Conservation (phyloP, 2,797 vertebrate species). For the Hippoglossus hippoglossus region DNA sequence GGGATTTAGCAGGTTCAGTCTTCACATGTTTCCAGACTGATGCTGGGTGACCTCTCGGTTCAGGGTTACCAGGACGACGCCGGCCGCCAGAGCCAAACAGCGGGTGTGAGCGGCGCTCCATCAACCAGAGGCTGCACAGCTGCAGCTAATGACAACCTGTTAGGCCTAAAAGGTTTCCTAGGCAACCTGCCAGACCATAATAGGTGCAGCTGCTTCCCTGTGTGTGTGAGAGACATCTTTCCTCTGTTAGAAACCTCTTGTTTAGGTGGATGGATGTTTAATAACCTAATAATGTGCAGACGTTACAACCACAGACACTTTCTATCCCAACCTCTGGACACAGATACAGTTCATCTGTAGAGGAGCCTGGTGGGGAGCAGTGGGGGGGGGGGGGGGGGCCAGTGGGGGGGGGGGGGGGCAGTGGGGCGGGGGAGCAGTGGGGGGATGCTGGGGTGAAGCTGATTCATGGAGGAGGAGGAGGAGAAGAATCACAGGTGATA, state of each 20-base stretch:
- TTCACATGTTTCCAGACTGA: slow-evolving; percentile 75
- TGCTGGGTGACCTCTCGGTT: slow-evolving; percentile 8
- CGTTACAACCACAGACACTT: no score
- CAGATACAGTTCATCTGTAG: no score
- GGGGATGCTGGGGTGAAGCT: no score
- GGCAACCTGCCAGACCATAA: slow-evolving; percentile 75
- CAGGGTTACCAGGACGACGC: neutral
- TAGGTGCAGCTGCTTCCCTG: slow-evolving; percentile 64
- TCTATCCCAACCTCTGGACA: no score
- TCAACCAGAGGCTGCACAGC: slow-evolving; percentile 29
- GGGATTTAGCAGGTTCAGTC: no score
- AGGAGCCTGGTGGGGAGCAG: no score
- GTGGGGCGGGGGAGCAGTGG: no score
- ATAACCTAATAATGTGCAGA: no score
- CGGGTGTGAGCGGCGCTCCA: slow-evolving; percentile 4
- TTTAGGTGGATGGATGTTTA: slow-evolving; percentile 9
- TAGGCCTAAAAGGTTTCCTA: slow-evolving; percentile 66
- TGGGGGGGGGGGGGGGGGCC: no score
- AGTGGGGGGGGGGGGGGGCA: no score
- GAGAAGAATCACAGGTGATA: no score
- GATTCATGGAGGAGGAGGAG: no score
- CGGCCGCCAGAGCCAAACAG: neutral
- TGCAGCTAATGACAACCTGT: slow-evolving; percentile 64
- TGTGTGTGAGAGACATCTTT: neutral
- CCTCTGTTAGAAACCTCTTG: neutral